Conservation (phyloP, 2,113 vertebrate species). For the Chitala chitala region DNA sequence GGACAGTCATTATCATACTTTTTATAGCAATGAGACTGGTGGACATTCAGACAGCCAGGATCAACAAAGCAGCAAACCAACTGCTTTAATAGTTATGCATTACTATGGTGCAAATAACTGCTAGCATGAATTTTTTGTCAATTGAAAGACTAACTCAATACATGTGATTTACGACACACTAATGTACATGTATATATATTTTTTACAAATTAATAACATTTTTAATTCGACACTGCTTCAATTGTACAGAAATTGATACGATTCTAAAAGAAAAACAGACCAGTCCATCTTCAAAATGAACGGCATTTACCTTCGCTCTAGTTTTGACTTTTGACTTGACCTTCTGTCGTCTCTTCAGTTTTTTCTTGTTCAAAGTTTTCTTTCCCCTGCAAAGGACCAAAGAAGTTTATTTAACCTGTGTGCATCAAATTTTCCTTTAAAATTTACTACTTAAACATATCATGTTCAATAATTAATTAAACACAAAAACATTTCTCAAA, state of each 20-base stretch:
- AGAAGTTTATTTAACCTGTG: not conserved
- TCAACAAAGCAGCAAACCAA: slow-evolving; percentile 1
- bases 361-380: slow-evolving; percentile 96
- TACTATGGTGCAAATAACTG: too few species aligned
- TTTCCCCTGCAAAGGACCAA: slow-evolving; percentile 74
- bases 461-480: too few species aligned
- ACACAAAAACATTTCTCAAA: too few species aligned
- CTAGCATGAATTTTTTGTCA: too few species aligned
- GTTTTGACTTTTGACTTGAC: slow-evolving; percentile 95
- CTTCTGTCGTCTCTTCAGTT: slow-evolving; percentile 95
- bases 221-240: too few species aligned
- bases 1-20: slow-evolving; percentile 23
- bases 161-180: too few species aligned
- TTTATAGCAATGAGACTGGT: slow-evolving; percentile 13
- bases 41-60: slow-evolving; percentile 5
- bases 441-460: too few species aligned
- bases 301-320: slow-evolving; percentile 85
- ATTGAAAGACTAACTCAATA: too few species aligned
- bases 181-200: too few species aligned
- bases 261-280: not conserved
- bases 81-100: too few species aligned
- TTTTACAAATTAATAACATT: too few species aligned
- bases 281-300: not conserved
- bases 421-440: not conserved
- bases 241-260: not conserved